phyloP scores from a whole-genome alignment of 2,113 vertebrate species.

The Brienomyrus longianalis region DNA sequence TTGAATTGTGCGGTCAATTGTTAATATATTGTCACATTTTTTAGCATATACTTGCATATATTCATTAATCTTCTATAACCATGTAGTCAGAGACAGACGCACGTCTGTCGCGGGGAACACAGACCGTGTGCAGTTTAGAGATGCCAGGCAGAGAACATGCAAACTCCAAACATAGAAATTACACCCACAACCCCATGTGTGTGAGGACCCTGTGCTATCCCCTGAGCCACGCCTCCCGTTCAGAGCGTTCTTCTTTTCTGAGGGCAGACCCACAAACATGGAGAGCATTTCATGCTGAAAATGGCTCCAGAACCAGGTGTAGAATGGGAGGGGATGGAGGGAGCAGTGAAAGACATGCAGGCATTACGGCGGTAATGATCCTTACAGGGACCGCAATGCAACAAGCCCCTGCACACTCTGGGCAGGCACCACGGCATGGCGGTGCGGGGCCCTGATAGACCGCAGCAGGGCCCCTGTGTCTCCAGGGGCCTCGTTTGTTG shows the following conservation, averaged over 20 bases:
- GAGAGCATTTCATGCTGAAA: not conserved
- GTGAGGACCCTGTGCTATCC: not conserved
- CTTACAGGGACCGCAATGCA: not conserved
- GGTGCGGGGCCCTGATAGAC: not conserved
- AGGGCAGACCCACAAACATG: not conserved
- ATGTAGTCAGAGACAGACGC: not conserved
- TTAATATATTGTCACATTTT: not conserved
- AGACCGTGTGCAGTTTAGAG: not conserved
- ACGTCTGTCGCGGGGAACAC: not conserved
- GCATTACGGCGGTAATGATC: not conserved
- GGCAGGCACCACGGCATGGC: not conserved
- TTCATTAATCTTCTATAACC: not conserved
- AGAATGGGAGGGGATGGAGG: not conserved
- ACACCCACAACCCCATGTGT: not conserved
- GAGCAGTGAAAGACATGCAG: not conserved
- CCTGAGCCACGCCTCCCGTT: not conserved
- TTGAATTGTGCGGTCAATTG: not conserved
- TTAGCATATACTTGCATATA: not conserved
- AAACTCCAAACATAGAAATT: not conserved
- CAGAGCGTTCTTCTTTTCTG: not conserved
- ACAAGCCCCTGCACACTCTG: not conserved
- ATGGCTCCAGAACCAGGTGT: not conserved
- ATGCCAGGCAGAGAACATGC: not conserved
- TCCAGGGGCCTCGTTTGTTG: conserved; percentile 2
- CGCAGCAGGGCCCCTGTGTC: not conserved